Percentiles rank a stretch among this genome's conserved stretches.
Conservation (phyloP, 2,888 invertebrate species). For the Aphidoletes aphidimyza region DNA sequence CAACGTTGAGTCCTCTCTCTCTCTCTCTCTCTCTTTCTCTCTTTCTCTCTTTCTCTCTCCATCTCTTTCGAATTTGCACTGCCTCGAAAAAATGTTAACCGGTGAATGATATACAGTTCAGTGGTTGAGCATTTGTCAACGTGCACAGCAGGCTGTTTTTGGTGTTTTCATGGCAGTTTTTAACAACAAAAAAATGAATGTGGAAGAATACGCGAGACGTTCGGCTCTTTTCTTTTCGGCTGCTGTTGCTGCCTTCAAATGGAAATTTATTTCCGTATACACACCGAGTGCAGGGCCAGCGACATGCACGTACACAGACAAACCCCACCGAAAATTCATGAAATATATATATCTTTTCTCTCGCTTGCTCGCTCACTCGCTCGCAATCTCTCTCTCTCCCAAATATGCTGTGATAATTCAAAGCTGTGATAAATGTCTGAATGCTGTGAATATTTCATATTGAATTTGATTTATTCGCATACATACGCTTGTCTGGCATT, state of each 20-base stretch:
- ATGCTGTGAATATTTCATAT: slow-evolving; percentile 54
- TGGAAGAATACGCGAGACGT: background rate
- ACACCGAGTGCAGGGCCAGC: background rate
- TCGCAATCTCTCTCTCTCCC: too few species aligned
- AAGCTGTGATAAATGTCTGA: slow-evolving; percentile 55
- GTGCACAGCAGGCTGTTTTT: slow-evolving; percentile 56
- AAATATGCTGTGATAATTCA: slow-evolving; percentile 49
- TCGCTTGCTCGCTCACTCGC: too few species aligned
- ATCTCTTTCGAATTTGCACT: too few species aligned
- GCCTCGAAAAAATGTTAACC: slow-evolving; percentile 39
- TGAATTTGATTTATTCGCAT: slow-evolving; percentile 48
- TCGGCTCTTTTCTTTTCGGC: background rate
- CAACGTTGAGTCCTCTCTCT: slow-evolving; percentile 23
- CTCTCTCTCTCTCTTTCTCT: too few species aligned
- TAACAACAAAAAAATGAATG: background rate
- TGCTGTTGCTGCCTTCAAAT: slow-evolving; percentile 23
- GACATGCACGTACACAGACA: slow-evolving; percentile 11
- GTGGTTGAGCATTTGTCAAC: slow-evolving; percentile 57
- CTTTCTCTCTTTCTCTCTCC: too few species aligned
- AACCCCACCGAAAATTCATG: slow-evolving; percentile 32
- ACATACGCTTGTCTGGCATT: background rate
- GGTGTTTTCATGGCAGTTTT: background rate
- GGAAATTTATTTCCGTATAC: slow-evolving; percentile 46
- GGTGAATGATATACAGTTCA: slow-evolving; percentile 55
- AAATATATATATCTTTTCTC: too few species aligned